Conservation (phyloP, 2,797 vertebrate genomes). For the Catamblyrhynchus diadema region DNA sequence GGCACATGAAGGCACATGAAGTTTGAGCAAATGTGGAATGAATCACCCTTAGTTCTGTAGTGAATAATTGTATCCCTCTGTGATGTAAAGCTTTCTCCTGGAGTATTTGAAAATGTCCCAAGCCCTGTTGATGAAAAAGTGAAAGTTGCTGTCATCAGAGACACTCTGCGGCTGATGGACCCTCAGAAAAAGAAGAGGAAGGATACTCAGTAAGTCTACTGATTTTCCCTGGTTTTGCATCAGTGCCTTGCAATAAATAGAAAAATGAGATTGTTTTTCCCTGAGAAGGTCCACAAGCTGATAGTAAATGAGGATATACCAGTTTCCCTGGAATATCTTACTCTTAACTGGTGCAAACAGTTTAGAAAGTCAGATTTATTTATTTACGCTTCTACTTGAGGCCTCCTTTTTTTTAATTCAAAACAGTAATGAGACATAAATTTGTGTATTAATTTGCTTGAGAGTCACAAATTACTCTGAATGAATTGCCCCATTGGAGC, state of each 20-base stretch:
- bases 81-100: slow-evolving; percentile 85
- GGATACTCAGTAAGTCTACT: slow-evolving; percentile 74
- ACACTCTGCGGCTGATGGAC: slow-evolving; percentile 92
- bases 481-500: background rate
- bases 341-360: background rate
- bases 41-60: background rate
- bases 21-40: background rate
- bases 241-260: background rate
- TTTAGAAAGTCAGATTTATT: background rate
- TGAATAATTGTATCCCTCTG: slow-evolving; percentile 26
- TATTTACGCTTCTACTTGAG: background rate
- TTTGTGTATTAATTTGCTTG: background rate
- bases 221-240: background rate
- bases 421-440: background rate
- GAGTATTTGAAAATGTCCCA: slow-evolving; percentile 89
- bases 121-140: slow-evolving; percentile 95
- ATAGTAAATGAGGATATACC: background rate
- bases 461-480: background rate
- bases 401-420: background rate
- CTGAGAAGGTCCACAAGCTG: background rate
- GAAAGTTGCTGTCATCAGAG: slow-evolving; percentile 94
- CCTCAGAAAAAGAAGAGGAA: slow-evolving; percentile 79
- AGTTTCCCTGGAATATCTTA: background rate
- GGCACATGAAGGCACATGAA: background rate
- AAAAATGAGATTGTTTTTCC: background rate